Conservation (phyloP, 2,113 vertebrate species). For the Poeciliopsis occidentalis region DNA sequence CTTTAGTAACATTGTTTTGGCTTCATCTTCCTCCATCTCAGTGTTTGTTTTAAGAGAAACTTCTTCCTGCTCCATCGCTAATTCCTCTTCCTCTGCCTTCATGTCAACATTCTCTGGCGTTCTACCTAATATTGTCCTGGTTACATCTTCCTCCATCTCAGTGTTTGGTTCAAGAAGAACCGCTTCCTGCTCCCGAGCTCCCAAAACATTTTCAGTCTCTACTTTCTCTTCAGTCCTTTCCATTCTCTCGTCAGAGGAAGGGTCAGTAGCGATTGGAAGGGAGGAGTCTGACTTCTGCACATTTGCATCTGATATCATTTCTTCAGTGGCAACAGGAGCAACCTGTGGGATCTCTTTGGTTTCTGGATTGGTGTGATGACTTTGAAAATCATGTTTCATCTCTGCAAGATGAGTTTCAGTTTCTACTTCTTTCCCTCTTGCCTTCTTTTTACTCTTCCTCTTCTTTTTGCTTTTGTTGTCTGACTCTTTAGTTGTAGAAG, state of each 20-base stretch:
- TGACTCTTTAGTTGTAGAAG: constrained; percentile 14
- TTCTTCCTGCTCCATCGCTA: not conserved
- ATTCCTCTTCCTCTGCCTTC: constrained; percentile 10
- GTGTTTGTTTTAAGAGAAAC: not conserved
- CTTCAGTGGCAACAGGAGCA: not conserved
- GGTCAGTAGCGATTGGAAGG: not conserved
- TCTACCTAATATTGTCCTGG: not conserved
- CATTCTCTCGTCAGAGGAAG: not conserved
- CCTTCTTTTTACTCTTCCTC: constrained; percentile 72
- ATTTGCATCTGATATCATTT: not conserved
- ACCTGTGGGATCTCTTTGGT: not conserved
- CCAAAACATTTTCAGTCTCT: constrained; percentile 3
- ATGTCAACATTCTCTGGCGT: constrained; percentile 25
- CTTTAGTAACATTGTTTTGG: not conserved
- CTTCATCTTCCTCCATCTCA: constrained; percentile 21
- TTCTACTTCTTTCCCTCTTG: constrained; percentile 57
- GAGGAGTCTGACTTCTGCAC: not conserved
- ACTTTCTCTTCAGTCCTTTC: constrained; percentile 5
- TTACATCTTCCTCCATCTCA: constrained; percentile 20
- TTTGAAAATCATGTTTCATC: constrained; percentile 18
- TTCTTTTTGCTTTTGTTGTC: constrained; percentile 75
- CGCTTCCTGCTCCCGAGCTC: constrained; percentile 11
- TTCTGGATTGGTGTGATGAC: constrained; percentile 2
- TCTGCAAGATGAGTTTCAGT: constrained; percentile 17
- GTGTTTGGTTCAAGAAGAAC: not conserved